phyloP scores from a whole-genome alignment of 2,797 vertebrate species.

The Pelodytes ibericus region DNA sequence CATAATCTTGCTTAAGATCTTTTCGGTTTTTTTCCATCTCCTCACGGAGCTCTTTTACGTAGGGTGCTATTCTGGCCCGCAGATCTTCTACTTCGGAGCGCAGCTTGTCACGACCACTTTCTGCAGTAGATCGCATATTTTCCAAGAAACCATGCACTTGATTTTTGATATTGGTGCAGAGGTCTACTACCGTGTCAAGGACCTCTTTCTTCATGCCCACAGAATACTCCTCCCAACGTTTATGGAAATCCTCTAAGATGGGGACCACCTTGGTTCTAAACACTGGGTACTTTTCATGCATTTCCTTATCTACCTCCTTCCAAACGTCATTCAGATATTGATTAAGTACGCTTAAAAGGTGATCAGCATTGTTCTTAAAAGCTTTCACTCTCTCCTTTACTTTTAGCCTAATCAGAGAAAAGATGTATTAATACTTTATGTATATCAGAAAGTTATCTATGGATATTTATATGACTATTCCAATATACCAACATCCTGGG shows the following conservation, averaged over 20 bases:
- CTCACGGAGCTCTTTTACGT: neutral
- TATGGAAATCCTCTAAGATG: neutral
- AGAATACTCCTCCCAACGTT: neutral
- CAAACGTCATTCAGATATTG: neutral
- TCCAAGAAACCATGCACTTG: neutral
- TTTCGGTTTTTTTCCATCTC: conserved; percentile 18
- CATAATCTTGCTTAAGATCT: neutral
- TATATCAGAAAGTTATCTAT: too few species aligned
- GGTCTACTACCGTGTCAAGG: too few species aligned
- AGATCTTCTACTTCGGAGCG: neutral
- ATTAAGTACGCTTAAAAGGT: neutral
- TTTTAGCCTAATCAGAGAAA: neutral
- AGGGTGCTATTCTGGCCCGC: neutral
- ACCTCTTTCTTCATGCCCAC: neutral
- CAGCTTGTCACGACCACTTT: neutral
- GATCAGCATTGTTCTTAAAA: neutral
- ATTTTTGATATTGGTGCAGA: neutral
- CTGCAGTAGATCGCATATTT: neutral
- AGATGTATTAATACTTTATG: too few species aligned
- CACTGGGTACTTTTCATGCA: conserved; percentile 19
- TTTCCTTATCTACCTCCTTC: conserved; percentile 1
- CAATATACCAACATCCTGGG: too few species aligned
- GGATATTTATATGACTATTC: too few species aligned
- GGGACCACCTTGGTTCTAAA: neutral
- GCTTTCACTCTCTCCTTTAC: conserved; percentile 3